These are phyloP conservation scores for Plemyria rubiginata DNA, from an alignment of 2,888 invertebrate species.

Conservation along the genomic window DNA sequence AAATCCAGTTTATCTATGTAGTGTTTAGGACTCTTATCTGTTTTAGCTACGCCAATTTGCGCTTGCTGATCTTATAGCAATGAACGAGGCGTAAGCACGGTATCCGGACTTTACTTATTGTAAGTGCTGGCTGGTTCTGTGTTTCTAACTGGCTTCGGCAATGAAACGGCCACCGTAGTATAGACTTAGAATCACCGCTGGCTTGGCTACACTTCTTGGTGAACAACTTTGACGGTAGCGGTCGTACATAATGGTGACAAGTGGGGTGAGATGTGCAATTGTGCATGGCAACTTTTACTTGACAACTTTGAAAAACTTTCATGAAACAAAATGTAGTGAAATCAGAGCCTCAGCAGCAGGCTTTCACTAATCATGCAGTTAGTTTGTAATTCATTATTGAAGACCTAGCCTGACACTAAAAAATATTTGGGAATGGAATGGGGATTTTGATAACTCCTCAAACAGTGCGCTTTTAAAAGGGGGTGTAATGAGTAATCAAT, in stretches of 20 bases:
- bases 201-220: conserved; percentile 36
- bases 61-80: conserved; percentile 78
- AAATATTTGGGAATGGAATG: no score
- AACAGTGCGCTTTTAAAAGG: neutral
- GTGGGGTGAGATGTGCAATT: no score
- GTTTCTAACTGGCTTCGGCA: conserved; percentile 26
- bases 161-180: conserved; percentile 20
- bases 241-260: conserved; percentile 4
- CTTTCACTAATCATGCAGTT: no score
- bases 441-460: no score
- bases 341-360: no score
- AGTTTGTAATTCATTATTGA: no score
- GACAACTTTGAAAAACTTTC: no score
- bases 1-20: conserved; percentile 34
- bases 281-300: no score
- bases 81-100: conserved; percentile 70
- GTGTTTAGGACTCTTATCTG: conserved; percentile 63
- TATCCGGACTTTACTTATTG: conserved; percentile 49
- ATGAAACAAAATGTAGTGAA: no score
- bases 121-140: conserved; percentile 59
- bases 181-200: conserved; percentile 24
- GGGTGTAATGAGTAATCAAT: no score
- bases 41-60: conserved; percentile 82
- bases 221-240: conserved; percentile 18
- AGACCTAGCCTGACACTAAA: no score